Evolutionary conservation across 2,888 invertebrate species (phyloP), one percentile per base, ranked within the genome.

Genomic region (Tipula unca): DNA sequence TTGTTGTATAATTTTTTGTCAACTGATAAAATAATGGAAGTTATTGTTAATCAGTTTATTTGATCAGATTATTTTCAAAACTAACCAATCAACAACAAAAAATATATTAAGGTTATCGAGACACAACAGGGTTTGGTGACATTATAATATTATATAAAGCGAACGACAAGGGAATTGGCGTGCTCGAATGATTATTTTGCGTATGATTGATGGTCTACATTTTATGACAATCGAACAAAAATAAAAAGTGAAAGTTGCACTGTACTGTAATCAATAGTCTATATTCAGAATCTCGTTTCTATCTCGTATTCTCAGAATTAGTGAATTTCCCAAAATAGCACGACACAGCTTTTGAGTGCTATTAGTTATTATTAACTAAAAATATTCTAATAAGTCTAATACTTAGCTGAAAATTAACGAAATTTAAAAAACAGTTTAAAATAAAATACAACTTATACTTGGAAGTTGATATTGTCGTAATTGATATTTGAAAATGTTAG

Each of bases 41-140:
- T 25, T 69, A 69, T 69, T 69, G 69, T 69, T 69, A 25, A 69
- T 69, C 69, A 69, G 69, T 69, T 69, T 69, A 69, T 69, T 69
- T 69, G 69, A 69, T 69, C 69, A 69, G 69, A 69, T 69, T 69
- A 69, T 69, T 69, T 69, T 69, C 20, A 69, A 25, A 69, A 69
- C 25, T n/a, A 25, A 25, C 69, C 10, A 69, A 25, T 25, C 69
- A 69, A 69, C 69, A 25, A 69, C 8, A 69, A 69, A 54, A 69
- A 69, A 69, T 25, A 69, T 69, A 69, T 69, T 69, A 69, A 69
- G 69, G 69, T 69, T 69, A 69, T 69, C 69, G 25, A 69, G 25
- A 69, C 69, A 69, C 69, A 69, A 69, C 69, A 69, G 69, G 69
- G 69, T 69, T 69, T 69, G 69, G 69, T 20, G 69, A 69, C 69